Base-by-base conservation (phyloP, 2,888 invertebrate species). In the Frankliniella intonsa region DNA sequence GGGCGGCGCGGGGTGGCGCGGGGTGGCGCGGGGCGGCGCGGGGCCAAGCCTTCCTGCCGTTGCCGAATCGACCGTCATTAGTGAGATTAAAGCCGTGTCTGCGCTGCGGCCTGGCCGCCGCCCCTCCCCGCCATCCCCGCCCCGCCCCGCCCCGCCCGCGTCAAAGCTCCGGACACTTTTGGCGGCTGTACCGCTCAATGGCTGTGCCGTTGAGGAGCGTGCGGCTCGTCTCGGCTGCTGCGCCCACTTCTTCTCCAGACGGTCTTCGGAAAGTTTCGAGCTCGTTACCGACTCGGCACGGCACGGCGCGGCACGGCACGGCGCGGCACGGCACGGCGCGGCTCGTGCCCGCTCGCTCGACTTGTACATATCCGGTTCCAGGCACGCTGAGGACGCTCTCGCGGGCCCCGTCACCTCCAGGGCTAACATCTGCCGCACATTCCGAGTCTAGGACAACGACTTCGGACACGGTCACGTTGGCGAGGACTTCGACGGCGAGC, bases 321-420 rank as follows among this genome's bases (percentile, higher is more conserved):
- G 38, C 38, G 5, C 38, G 38, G 3, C 38, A 3, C 38, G 38
- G 2, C 38, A 38, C 5, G 38, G 38, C 38, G 5, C 5, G 38
- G 38, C 5, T 3, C 38, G 38, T 2, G 38, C 38, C 38, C 38
- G 38, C 38, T 38, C 38, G 38, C 38, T 38, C 38, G 5, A 38
- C 38, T 38, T 5, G 38, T 5, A 38, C 38, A 38, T 38, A 38
- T 38, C n/a, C 62, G 50, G 62, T 38, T 27, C 49, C 51, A 25
- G 50, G 10, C 50, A 55, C 17, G 50, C 80, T 51, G 38, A 27
- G n/a, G 22, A 50, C 65, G 14, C 10, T 17, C 19, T 69, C 17
- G 25, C 83, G 82, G 51, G 83, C 84, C 50, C 84, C 84, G 85
- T 84, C 86, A 84, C 85, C 85, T 84, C 84, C 84, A 38, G 38